These are phyloP conservation scores for Brachionus asplanchnoidis DNA, from an alignment of 1,140 invertebrate genomes.

Conservation along the genomic window DNA sequence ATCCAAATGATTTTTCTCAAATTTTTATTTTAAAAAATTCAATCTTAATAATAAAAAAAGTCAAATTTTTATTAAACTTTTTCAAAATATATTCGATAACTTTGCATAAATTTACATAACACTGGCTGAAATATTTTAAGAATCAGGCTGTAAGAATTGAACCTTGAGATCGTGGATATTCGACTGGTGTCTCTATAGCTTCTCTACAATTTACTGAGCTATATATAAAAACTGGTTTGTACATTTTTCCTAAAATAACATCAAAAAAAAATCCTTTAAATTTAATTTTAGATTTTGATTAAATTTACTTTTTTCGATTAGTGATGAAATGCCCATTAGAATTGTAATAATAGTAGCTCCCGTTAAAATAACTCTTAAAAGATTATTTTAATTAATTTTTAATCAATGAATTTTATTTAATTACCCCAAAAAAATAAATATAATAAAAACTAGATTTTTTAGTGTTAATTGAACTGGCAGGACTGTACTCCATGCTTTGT, in stretches of 20 bases:
- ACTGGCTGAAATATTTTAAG: neutral
- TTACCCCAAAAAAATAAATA: conserved; percentile 28
- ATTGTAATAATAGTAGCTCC: neutral
- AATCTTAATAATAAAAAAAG: neutral
- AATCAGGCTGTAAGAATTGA: neutral
- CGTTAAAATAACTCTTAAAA: neutral
- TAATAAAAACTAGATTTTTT: conserved; percentile 29
- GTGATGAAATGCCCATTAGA: neutral
- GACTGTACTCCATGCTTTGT: neutral
- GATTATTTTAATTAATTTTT: neutral
- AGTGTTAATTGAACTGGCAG: conserved; percentile 33
- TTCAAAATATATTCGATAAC: neutral
- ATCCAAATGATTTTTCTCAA: neutral
- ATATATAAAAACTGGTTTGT: conserved; percentile 5
- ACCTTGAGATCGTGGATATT: neutral
- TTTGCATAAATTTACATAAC: neutral
- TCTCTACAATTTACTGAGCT: neutral
- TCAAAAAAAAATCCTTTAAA: neutral
- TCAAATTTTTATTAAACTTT: neutral
- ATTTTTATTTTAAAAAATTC: neutral
- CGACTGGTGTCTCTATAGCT: neutral
- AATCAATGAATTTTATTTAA: neutral
- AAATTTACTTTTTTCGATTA: conserved; percentile 16
- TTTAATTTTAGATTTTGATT: neutral
- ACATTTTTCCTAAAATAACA: neutral